A percentile compares a stretch with the other conserved stretches of the same genome.
phyloP scores from a whole-genome alignment of 1,140 invertebrate genomes.

The Temnothorax longispinosus region DNA sequence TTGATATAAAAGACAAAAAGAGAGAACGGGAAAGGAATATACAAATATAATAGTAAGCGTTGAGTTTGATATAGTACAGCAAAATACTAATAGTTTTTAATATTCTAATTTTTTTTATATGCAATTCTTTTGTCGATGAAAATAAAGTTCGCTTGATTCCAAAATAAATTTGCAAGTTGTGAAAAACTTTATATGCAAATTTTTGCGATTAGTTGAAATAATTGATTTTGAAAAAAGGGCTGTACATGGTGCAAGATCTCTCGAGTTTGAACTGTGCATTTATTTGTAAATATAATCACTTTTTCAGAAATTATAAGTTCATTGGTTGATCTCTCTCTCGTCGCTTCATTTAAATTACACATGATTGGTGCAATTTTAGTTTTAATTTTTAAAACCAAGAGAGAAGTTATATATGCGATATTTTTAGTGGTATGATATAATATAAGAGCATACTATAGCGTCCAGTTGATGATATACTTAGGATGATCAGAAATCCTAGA shows the following conservation, averaged over 20 bases:
- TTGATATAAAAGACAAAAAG: background rate
- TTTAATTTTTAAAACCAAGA: background rate
- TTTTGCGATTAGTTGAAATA: background rate
- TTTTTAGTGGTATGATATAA: constrained; percentile 56
- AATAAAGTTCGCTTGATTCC: background rate
- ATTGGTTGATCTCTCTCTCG: background rate
- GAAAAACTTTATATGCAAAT: background rate
- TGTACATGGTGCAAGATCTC: background rate
- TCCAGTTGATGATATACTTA: constrained; percentile 43
- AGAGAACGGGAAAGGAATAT: background rate
- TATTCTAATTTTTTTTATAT: background rate
- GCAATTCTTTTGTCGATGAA: background rate
- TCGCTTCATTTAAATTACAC: background rate
- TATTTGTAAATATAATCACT: constrained; percentile 2
- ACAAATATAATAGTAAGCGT: background rate
- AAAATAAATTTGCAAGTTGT: background rate
- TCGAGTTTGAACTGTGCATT: background rate
- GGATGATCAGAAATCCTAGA: background rate
- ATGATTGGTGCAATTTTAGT: constrained; percentile 6
- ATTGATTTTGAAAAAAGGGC: background rate
- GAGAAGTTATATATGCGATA: constrained; percentile 52
- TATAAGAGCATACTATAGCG: constrained; percentile 16
- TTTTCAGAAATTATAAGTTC: constrained; percentile 9
- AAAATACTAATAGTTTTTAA: background rate
- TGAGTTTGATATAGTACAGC: background rate